These are phyloP conservation scores for Actinia tenebrosa DNA, from an alignment of 64 coral and sea anemone genomes.

Conservation along the genomic window DNA sequence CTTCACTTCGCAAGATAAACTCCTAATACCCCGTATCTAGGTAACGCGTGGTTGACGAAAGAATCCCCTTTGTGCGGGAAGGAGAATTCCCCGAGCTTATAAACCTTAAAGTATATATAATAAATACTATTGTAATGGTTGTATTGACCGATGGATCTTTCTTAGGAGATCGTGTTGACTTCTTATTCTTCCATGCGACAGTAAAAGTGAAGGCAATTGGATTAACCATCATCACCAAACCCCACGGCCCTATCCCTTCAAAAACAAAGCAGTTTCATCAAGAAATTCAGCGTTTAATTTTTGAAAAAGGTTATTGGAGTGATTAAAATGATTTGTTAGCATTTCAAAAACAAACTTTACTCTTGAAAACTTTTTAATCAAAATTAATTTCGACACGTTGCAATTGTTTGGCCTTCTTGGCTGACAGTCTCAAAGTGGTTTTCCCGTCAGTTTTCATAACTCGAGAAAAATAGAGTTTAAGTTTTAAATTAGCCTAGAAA, in stretches of 20 bases:
- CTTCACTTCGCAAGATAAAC: constrained; percentile 3
- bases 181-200: not conserved
- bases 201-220: not conserved
- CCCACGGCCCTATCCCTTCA: not conserved
- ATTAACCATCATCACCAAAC: not conserved
- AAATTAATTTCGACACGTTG: constrained; percentile 20
- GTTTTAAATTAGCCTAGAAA: constrained; percentile 8
- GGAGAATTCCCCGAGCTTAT: constrained; percentile 15
- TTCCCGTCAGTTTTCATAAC: constrained; percentile 11
- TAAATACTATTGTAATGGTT: constrained; percentile 22
- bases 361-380: constrained; percentile 19
- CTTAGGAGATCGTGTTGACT: not conserved
- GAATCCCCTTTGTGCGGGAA: not conserved
- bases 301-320: constrained; percentile 14
- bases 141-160: constrained; percentile 19
- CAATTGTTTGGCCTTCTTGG: constrained; percentile 10
- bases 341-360: constrained; percentile 23
- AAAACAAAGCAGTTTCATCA: not conserved
- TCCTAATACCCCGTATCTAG: not conserved
- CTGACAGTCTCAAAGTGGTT: constrained; percentile 3
- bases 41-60: constrained; percentile 1
- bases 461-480: not conserved
- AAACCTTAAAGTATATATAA: constrained; percentile 24
- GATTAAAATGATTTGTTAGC: constrained; percentile 26
- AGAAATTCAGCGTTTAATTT: constrained; percentile 3